Evolutionary conservation across 2,888 invertebrate genomes (phyloP).

Genomic region (Cryptocheilus praepositus): DNA sequence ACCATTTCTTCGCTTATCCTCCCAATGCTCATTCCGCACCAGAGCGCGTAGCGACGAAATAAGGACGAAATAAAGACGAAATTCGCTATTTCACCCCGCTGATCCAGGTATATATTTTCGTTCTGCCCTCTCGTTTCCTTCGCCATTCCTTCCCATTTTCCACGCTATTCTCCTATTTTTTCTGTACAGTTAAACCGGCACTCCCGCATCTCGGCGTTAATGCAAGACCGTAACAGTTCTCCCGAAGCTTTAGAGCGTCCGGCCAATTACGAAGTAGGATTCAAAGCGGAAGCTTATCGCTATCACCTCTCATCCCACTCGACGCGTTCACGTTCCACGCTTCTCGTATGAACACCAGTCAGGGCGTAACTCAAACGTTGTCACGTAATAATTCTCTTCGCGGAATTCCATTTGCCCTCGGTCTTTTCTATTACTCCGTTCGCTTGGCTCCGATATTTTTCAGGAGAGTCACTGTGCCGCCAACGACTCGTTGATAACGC

Average conservation of each 20-base stretch:
- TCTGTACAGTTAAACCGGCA: too few relatives aligned
- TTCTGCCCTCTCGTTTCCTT: too few relatives aligned
- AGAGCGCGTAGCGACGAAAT: background rate
- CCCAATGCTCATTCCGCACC: background rate
- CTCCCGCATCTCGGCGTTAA: background rate
- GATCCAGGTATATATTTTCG: too few relatives aligned
- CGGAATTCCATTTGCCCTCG: background rate
- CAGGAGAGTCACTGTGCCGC: conserved; percentile 1
- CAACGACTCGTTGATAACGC: background rate
- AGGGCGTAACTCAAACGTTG: conserved; percentile 10
- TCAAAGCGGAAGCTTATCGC: conserved; percentile 25
- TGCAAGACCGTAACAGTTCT: background rate
- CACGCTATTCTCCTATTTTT: too few relatives aligned
- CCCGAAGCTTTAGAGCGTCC: background rate
- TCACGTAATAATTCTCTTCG: conserved; percentile 15
- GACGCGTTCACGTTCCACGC: conserved; percentile 11
- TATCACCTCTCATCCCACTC: background rate
- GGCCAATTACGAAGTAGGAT: conserved; percentile 22
- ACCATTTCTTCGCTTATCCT: too few relatives aligned
- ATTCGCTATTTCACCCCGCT: too few relatives aligned
- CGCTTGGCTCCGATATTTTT: conserved; percentile 3
- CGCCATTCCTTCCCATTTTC: too few relatives aligned
- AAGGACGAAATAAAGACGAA: too few relatives aligned
- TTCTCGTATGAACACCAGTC: too few relatives aligned
- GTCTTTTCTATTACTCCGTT: background rate